phyloP scores from a whole-genome alignment of 2,113 vertebrate genomes.

The Pelusios castaneus region DNA sequence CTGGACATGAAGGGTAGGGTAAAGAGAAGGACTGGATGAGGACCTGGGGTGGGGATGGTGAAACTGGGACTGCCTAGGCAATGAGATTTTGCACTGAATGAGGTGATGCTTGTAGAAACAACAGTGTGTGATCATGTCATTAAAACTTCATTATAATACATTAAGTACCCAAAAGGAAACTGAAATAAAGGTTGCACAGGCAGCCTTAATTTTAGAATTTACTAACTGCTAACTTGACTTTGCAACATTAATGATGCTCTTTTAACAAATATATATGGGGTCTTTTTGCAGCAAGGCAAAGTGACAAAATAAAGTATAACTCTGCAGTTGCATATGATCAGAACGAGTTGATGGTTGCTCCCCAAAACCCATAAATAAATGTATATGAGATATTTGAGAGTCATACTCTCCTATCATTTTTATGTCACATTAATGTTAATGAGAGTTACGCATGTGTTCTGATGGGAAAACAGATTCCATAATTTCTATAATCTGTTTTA shows the following conservation, averaged over 20 bases:
- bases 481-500: conserved; percentile 19
- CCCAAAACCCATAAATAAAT: background rate
- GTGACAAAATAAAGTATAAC: background rate
- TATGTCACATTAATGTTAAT: conserved; percentile 24
- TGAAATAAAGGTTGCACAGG: background rate
- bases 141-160: background rate
- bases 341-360: background rate
- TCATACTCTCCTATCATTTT: conserved; percentile 32
- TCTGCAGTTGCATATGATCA: background rate
- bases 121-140: background rate
- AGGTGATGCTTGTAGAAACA: background rate
- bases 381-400: background rate
- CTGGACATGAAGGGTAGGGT: background rate
- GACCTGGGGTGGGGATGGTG: background rate
- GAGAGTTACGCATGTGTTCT: background rate
- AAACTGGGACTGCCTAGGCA: background rate
- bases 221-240: background rate
- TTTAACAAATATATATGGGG: background rate
- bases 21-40: background rate
- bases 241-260: background rate
- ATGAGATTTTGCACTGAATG: background rate
- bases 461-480: conserved; percentile 38
- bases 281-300: background rate
- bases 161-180: background rate
- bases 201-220: background rate